Evolutionary conservation across 2,113 vertebrate species (phyloP).

Genomic region (Myrmecobius fasciatus): DNA sequence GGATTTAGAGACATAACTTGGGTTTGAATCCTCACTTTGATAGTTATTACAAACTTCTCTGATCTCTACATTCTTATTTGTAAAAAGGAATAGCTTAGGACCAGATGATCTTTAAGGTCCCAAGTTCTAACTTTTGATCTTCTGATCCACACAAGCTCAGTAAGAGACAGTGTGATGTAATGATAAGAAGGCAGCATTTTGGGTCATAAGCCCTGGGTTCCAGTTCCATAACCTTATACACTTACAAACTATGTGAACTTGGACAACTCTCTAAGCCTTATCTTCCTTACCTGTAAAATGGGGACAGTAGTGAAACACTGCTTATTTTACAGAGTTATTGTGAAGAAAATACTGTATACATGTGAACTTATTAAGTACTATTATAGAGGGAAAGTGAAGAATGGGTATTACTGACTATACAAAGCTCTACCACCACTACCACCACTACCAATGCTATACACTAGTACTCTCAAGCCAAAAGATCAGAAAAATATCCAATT

Average conservation of each 20-base stretch:
- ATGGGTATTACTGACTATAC: not conserved
- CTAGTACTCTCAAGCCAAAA: not conserved
- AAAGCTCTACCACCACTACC: not conserved
- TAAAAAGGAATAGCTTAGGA: not conserved
- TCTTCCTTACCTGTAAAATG: not conserved
- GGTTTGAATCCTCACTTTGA: not conserved
- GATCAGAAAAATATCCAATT: not conserved
- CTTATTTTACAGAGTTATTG: not conserved
- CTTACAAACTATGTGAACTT: not conserved
- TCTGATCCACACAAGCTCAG: not conserved
- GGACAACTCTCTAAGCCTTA: not conserved
- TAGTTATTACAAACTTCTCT: not conserved
- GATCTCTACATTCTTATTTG: not conserved
- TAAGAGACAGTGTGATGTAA: not conserved
- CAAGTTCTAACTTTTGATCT: not conserved
- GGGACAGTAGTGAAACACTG: not conserved
- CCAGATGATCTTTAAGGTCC: not conserved
- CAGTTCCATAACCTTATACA: not conserved
- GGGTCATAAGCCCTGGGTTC: not conserved
- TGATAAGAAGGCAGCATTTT: not conserved
- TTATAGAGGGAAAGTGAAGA: not conserved
- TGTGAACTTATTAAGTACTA: not conserved
- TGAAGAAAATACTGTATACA: not conserved
- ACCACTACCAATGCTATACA: not conserved
- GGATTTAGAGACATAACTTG: not conserved